Evolutionary conservation across 2,888 invertebrate species (phyloP).

Genomic region (Conops quadrifasciatus): DNA sequence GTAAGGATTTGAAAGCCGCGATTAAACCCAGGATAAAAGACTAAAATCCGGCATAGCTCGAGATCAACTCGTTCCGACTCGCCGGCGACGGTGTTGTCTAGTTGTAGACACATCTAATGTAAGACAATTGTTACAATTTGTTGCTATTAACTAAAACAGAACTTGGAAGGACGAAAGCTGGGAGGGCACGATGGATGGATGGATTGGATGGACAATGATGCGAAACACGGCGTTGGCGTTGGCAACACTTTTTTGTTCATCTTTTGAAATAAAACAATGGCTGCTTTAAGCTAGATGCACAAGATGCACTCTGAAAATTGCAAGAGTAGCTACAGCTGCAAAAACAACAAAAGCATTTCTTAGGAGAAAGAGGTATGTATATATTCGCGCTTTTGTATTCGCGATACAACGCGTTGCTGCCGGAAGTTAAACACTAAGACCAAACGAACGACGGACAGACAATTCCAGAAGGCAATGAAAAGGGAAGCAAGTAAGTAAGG

Average conservation of each 20-base stretch:
- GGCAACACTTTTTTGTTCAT: background rate
- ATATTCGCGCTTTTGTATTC: background rate
- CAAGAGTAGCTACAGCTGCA: constrained; percentile 31
- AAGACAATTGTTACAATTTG: constrained; percentile 53
- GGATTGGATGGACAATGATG: too few relatives aligned
- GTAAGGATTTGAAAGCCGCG: too few relatives aligned
- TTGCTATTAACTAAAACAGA: constrained; percentile 50
- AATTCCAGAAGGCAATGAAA: background rate
- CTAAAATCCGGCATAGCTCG: too few relatives aligned
- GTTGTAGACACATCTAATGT: too few relatives aligned
- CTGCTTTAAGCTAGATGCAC: constrained; percentile 1
- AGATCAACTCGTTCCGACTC: too few relatives aligned
- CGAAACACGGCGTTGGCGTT: too few relatives aligned
- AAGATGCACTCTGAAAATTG: constrained; percentile 35
- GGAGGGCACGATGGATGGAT: too few relatives aligned
- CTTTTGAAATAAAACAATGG: constrained; percentile 40
- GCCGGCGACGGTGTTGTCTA: too few relatives aligned
- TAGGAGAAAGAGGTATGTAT: too few relatives aligned
- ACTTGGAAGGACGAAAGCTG: constrained; percentile 40
- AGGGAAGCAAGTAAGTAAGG: background rate
- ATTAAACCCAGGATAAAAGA: too few relatives aligned
- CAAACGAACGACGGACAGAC: constrained; percentile 36
- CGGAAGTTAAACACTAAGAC: constrained; percentile 45
- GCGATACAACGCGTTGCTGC: constrained; percentile 38
- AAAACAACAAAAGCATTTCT: constrained; percentile 40